Conservation (phyloP, 2,888 invertebrate species). For the Epinotia ramella region DNA sequence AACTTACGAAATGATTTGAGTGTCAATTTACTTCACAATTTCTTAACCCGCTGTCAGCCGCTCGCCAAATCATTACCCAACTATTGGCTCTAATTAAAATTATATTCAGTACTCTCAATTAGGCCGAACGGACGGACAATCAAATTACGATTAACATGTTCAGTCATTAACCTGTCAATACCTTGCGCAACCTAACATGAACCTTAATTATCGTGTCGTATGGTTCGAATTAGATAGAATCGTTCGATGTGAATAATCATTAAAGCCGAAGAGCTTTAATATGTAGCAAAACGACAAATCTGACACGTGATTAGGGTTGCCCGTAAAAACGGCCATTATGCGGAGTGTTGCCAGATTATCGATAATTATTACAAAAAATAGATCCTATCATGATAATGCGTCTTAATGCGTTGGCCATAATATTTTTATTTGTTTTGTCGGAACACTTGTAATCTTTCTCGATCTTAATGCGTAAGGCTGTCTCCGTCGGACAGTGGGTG, state of each 20-base stretch:
- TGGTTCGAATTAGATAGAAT: slow-evolving; percentile 48
- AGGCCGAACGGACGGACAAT: slow-evolving; percentile 52
- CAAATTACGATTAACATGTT: slow-evolving; percentile 63
- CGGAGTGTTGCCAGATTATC: slow-evolving; percentile 83
- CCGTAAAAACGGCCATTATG: slow-evolving; percentile 81
- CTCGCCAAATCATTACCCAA: slow-evolving; percentile 43
- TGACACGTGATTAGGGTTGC: slow-evolving; percentile 84
- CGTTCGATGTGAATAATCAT: slow-evolving; percentile 67
- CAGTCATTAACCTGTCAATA: slow-evolving; percentile 60
- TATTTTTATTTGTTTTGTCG: slow-evolving; percentile 82
- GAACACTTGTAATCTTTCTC: slow-evolving; percentile 63
- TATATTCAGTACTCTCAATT: slow-evolving; percentile 53
- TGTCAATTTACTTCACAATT: slow-evolving; percentile 15
- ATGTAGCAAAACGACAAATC: slow-evolving; percentile 76
- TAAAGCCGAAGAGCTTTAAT: slow-evolving; percentile 69
- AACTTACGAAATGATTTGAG: not conserved
- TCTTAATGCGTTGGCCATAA: slow-evolving; percentile 81
- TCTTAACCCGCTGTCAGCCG: slow-evolving; percentile 17
- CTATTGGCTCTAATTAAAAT: slow-evolving; percentile 35
- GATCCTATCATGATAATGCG: slow-evolving; percentile 78
- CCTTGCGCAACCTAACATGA: slow-evolving; percentile 51
- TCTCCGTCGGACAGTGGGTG: slow-evolving; percentile 57
- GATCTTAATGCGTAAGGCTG: slow-evolving; percentile 71
- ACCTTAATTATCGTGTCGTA: slow-evolving; percentile 61
- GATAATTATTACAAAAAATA: slow-evolving; percentile 82